Evolutionary conservation across 2,888 invertebrate genomes (phyloP), one percentile per base, ranked within the genome.

Genomic region (Liposcelis brunnea): DNA sequence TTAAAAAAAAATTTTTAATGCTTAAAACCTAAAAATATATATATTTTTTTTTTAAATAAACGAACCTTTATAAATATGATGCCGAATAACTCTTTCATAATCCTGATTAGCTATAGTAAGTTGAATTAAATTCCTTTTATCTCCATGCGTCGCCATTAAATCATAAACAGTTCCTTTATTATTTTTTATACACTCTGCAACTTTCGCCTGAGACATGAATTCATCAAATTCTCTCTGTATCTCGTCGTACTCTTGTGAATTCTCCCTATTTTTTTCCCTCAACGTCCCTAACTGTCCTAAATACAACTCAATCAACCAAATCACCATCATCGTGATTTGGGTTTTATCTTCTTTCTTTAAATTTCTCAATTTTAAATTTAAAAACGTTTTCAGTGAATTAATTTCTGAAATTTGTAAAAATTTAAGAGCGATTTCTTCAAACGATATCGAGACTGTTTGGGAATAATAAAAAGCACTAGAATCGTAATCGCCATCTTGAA

Each of bases 271-370:
- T 48, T 58, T 54, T 49, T 62, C 62, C 40, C 53, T 49, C 40
- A 86, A 65, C 37, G 75, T 67, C n/a, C 90, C 89, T 47, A 97
- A 69, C 62, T 91, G 83, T 45, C 83, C 85, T 51, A 95, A 68
- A 61, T 83, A 93, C 26, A 98, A 67, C 62, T 98, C 97, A 0
- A 90, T 76, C 53, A 95, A 72, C 95, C 97, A 98, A 45, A 93
- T 75, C 0, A 94, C 84, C 32, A 98, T 71, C 76, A 94, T 86
- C 0, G 93, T 90, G 42, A 85, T 77, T 56, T 91, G 83, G 0
- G 91, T 86, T 57, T 80, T 81, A 52, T 93, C 89, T 54, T 76
- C 75, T 2, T 71, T 64, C 31, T 71, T 72, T 11, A 90, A 60
- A 21, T 74, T 72, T 16, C 80, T 78, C 44, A 97, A 64, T 61